These are phyloP conservation scores for Australoheros scitulus DNA, from an alignment of 2,113 vertebrate genomes.

Conservation along the genomic window DNA sequence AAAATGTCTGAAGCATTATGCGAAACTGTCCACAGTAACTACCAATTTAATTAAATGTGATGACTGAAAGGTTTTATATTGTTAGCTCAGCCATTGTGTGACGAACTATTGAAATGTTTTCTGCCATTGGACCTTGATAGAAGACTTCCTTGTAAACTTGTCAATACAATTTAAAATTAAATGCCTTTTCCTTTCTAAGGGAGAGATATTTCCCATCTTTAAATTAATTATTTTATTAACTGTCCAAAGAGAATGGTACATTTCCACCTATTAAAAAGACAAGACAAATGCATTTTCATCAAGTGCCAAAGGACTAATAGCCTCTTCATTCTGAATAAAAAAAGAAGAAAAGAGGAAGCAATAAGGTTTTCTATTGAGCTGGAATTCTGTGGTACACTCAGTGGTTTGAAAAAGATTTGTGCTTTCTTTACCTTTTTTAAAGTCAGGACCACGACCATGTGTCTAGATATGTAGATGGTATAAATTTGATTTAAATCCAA, in stretches of 20 bases:
- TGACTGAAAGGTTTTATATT: conserved; percentile 15
- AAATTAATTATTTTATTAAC: conserved; percentile 5
- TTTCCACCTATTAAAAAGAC: conserved; percentile 6
- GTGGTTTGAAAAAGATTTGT: not conserved
- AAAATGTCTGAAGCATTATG: not conserved
- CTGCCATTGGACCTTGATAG: not conserved
- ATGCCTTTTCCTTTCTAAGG: not conserved
- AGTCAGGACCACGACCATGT: not conserved
- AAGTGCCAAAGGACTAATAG: conserved; percentile 1
- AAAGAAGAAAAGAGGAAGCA: not conserved
- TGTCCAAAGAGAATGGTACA: not conserved
- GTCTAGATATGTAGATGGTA: no score
- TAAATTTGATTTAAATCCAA: no score
- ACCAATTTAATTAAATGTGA: conserved; percentile 19
- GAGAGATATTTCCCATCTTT: not conserved
- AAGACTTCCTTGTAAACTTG: not conserved
- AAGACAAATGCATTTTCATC: not conserved
- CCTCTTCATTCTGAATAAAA: not conserved
- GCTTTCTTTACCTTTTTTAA: not conserved
- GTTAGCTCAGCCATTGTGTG: not conserved
- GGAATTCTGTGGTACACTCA: not conserved
- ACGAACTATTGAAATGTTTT: conserved; percentile 6
- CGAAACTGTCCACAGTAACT: not conserved
- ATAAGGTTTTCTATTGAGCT: not conserved
- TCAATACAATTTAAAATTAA: conserved; percentile 8